phyloP scores from a whole-genome alignment of 2,113 vertebrate genomes.

The Psettodes erumei region DNA sequence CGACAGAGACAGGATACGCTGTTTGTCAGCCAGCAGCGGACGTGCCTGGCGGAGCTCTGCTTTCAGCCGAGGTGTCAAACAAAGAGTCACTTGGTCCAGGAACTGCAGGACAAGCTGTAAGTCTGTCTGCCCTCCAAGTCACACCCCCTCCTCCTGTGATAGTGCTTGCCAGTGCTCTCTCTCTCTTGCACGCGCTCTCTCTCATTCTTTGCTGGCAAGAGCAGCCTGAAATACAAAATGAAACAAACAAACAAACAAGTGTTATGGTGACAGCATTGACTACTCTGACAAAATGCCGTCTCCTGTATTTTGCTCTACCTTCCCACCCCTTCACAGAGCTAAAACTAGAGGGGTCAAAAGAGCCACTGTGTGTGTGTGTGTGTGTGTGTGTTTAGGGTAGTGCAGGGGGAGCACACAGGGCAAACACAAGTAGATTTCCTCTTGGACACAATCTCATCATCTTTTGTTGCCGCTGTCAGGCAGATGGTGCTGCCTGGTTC shows the following conservation, averaged over 20 bases:
- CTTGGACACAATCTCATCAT: slow-evolving; percentile 79
- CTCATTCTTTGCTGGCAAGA: slow-evolving; percentile 47
- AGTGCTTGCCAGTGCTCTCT: slow-evolving; percentile 34
- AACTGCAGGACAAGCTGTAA: slow-evolving; percentile 79
- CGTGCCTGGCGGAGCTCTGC: slow-evolving; percentile 69
- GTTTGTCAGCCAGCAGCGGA: slow-evolving; percentile 76
- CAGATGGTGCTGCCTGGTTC: slow-evolving; percentile 69
- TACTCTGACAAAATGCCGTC: slow-evolving; percentile 77
- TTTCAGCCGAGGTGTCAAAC: slow-evolving; percentile 82
- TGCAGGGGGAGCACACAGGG: slow-evolving; percentile 48
- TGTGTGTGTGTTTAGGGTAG: slow-evolving; percentile 28
- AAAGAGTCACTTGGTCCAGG: slow-evolving; percentile 78
- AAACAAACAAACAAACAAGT: slow-evolving; percentile 63
- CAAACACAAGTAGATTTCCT: slow-evolving; percentile 81
- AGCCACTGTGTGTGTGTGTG: slow-evolving; percentile 28
- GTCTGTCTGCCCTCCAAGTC: slow-evolving; percentile 61
- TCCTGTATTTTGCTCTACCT: slow-evolving; percentile 57
- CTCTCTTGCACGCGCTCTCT: slow-evolving; percentile 9
- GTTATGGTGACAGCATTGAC: slow-evolving; percentile 63
- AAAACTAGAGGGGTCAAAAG: slow-evolving; percentile 53
- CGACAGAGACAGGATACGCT: slow-evolving; percentile 73
- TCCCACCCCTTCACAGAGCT: slow-evolving; percentile 16
- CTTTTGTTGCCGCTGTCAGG: slow-evolving; percentile 79
- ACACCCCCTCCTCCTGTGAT: slow-evolving; percentile 1
- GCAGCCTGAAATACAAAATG: slow-evolving; percentile 62